phyloP scores from a whole-genome alignment of 1,140 invertebrate genomes.

The Cotesia typhae region DNA sequence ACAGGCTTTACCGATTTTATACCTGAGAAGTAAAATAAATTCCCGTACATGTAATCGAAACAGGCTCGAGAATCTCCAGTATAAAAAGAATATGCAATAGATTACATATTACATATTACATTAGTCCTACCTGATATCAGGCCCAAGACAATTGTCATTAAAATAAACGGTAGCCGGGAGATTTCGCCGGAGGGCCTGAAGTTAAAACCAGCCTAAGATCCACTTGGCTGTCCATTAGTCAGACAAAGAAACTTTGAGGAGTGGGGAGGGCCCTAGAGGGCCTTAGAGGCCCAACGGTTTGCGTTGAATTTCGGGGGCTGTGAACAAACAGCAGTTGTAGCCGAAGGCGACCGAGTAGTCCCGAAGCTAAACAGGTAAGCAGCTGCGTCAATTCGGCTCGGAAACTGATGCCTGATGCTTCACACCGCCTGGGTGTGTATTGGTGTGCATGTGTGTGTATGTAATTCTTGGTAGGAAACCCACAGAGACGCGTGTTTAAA shows the following conservation, averaged over 20 bases:
- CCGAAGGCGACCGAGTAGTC: slow-evolving; percentile 37
- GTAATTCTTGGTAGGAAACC: background rate
- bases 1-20: background rate
- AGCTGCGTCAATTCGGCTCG: slow-evolving; percentile 48
- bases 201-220: too few relatives aligned
- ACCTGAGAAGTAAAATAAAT: background rate
- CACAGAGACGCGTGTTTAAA: slow-evolving; percentile 61
- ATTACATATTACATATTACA: too few relatives aligned
- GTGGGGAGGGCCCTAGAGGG: too few relatives aligned
- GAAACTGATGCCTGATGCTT: too few relatives aligned
- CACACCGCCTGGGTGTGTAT: too few relatives aligned
- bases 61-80: too few relatives aligned
- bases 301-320: background rate
- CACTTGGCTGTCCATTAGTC: too few relatives aligned
- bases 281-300: background rate
- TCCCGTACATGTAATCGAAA: too few relatives aligned
- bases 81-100: too few relatives aligned
- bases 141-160: background rate
- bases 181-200: too few relatives aligned
- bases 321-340: slow-evolving; percentile 24
- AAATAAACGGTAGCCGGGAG: background rate
- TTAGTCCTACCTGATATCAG: background rate
- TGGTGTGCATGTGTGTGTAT: too few relatives aligned
- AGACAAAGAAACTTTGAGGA: too few relatives aligned
- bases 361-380: slow-evolving; percentile 55